Percentiles rank a stretch among this genome's conserved stretches.
These are phyloP conservation scores for Polypterus bichir DNA, from an alignment of 2,113 vertebrate genomes.

Conservation along the genomic window DNA sequence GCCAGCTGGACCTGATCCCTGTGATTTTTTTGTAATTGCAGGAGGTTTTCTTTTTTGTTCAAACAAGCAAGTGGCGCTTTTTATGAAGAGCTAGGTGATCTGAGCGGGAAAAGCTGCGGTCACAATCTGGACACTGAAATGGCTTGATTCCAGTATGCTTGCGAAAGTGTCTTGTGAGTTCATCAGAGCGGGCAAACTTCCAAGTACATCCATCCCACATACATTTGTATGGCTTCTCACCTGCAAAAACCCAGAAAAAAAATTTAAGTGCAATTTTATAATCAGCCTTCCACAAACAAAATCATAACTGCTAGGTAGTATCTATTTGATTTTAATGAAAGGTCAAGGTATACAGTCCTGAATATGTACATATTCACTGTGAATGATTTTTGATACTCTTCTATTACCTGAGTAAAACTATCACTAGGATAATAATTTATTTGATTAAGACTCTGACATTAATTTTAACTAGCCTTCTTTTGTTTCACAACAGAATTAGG, in stretches of 20 bases:
- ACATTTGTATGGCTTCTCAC: constrained; percentile 96
- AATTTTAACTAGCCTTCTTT: too few species aligned
- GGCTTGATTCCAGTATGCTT: constrained; percentile 96
- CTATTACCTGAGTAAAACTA: too few species aligned
- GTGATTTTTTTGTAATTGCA: background rate
- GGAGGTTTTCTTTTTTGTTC: constrained; percentile 12
- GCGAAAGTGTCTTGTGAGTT: constrained; percentile 94
- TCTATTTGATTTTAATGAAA: too few species aligned
- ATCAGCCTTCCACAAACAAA: too few species aligned
- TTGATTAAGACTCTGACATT: too few species aligned
- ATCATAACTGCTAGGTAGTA: too few species aligned
- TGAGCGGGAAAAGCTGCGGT: constrained; percentile 92
- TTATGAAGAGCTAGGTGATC: constrained; percentile 93
- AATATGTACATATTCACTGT: too few species aligned
- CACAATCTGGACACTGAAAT: constrained; percentile 95
- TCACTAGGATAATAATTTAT: too few species aligned
- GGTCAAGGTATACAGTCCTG: too few species aligned
- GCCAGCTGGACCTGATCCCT: background rate
- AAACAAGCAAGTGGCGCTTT: constrained; percentile 81
- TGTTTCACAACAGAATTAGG: too few species aligned
- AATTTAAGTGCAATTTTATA: background rate
- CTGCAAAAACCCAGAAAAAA: constrained; percentile 37
- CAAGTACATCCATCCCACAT: constrained; percentile 97
- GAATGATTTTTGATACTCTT: too few species aligned
- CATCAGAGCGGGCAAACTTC: constrained; percentile 97